Percentiles rank a stretch among this genome's conserved stretches.
These are phyloP conservation scores for Bombus soroeensis DNA, from an alignment of 1,140 invertebrate genomes.

Conservation along the genomic window DNA sequence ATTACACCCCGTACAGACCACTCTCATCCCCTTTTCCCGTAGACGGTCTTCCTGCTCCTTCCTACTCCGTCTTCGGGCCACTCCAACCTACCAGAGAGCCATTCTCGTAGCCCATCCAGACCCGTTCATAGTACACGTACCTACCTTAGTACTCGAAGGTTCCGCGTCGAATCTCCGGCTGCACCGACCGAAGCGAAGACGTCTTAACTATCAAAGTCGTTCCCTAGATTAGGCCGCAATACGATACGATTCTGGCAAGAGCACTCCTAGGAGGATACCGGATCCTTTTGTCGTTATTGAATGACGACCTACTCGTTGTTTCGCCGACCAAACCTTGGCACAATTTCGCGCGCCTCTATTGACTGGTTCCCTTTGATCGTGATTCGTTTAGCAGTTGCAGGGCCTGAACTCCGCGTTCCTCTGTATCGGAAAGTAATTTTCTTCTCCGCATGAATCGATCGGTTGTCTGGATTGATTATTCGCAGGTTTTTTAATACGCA, in stretches of 20 bases:
- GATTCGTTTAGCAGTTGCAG: constrained; percentile 34
- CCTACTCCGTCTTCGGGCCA: constrained; percentile 14
- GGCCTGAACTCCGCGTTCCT: neutral
- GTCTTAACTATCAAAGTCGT: constrained; percentile 55
- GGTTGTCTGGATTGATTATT: neutral
- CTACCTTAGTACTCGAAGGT: neutral
- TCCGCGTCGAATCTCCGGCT: neutral
- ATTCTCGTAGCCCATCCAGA: too few species aligned
- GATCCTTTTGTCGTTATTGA: constrained; percentile 43
- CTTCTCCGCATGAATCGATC: neutral
- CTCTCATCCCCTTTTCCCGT: neutral
- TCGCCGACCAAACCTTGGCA: constrained; percentile 33
- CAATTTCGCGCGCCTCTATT: constrained; percentile 33
- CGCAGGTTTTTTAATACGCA: neutral
- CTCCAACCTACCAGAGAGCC: constrained; percentile 3
- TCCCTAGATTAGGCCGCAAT: constrained; percentile 52
- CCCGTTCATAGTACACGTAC: neutral
- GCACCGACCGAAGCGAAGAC: constrained; percentile 21
- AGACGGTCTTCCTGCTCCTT: neutral
- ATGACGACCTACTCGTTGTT: constrained; percentile 5
- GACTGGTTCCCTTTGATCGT: constrained; percentile 44
- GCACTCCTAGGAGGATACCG: constrained; percentile 15
- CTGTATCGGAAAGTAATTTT: constrained; percentile 43
- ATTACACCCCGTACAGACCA: constrained; percentile 65
- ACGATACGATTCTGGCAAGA: constrained; percentile 39